Evolutionary conservation across 2,797 vertebrate species (phyloP).

Genomic region (Echiichthys vipera): DNA sequence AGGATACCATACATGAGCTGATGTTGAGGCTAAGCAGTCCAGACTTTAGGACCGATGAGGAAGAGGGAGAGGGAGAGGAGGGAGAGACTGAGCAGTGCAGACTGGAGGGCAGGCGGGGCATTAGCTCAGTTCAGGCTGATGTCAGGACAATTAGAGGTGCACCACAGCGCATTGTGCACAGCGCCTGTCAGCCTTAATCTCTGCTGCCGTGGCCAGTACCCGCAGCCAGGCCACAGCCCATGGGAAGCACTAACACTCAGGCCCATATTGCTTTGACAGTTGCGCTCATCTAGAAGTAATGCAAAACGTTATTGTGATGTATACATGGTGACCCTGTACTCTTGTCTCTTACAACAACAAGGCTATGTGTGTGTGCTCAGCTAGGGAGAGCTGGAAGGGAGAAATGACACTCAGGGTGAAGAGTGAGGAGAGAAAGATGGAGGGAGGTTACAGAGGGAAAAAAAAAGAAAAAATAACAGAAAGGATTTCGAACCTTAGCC

Average conservation of each 20-base stretch:
- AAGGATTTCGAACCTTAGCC: constrained; percentile 27
- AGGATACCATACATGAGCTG: constrained; percentile 25
- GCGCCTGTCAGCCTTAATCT: constrained; percentile 93
- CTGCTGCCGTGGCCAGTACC: constrained; percentile 85
- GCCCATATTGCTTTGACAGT: constrained; percentile 98
- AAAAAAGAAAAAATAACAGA: constrained; percentile 25
- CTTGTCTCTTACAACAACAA: constrained; percentile 87
- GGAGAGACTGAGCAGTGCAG: constrained; percentile 59
- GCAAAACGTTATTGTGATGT: constrained; percentile 95
- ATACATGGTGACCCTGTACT: constrained; percentile 88
- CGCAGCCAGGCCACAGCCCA: constrained; percentile 86
- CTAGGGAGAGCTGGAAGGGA: constrained; percentile 54
- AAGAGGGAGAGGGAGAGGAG: neutral
- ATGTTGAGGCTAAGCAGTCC: constrained; percentile 43
- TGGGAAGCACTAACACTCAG: constrained; percentile 90
- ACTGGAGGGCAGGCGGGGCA: constrained; percentile 80
- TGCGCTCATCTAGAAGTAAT: constrained; percentile 98
- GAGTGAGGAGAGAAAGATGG: constrained; percentile 46
- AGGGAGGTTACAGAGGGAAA: constrained; percentile 37
- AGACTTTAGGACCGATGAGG: constrained; percentile 65
- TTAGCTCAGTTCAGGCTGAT: constrained; percentile 86
- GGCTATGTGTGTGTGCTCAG: constrained; percentile 50
- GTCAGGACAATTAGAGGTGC: constrained; percentile 92
- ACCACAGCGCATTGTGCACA: constrained; percentile 83
- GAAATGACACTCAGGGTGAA: constrained; percentile 61